Percentiles rank a stretch among this genome's conserved stretches.
phyloP scores from a whole-genome alignment of 2,888 invertebrate species.

The Lithophane leautieri region DNA sequence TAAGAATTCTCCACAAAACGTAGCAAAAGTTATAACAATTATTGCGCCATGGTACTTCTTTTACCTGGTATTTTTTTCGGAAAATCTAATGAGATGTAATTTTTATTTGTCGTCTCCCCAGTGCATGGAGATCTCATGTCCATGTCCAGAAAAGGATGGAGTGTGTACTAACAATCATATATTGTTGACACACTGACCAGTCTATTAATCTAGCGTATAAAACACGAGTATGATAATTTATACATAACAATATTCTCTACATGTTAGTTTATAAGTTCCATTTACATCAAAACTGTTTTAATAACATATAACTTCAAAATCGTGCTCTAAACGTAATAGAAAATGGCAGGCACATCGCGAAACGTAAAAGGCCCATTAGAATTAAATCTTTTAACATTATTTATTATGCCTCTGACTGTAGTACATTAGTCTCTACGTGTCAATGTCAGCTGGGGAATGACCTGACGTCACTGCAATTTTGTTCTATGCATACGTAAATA shows the following conservation, averaged over 20 bases:
- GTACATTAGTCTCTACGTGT: slow-evolving; percentile 21
- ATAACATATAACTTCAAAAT: slow-evolving; percentile 22
- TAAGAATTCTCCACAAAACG: not conserved
- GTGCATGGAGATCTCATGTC: no score
- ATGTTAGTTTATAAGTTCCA: no score
- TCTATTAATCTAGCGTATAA: not conserved
- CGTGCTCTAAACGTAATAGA: slow-evolving; percentile 28
- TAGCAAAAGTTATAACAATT: no score
- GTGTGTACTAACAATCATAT: not conserved
- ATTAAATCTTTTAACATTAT: slow-evolving; percentile 48
- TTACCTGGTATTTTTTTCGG: not conserved
- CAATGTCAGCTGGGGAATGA: slow-evolving; percentile 49
- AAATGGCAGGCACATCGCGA: slow-evolving; percentile 26
- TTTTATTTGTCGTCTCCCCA: not conserved
- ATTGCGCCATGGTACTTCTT: not conserved
- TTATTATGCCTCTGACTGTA: slow-evolving; percentile 21
- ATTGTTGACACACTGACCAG: not conserved
- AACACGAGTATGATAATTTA: not conserved
- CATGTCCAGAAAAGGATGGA: not conserved
- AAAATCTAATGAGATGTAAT: not conserved
- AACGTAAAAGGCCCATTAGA: slow-evolving; percentile 36
- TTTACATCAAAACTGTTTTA: not conserved
- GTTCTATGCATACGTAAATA: slow-evolving; percentile 1
- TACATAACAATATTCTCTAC: not conserved
- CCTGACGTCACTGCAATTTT: slow-evolving; percentile 12